Conservation (phyloP, 2,888 invertebrate genomes). For the Tetramorium bicarinatum region DNA sequence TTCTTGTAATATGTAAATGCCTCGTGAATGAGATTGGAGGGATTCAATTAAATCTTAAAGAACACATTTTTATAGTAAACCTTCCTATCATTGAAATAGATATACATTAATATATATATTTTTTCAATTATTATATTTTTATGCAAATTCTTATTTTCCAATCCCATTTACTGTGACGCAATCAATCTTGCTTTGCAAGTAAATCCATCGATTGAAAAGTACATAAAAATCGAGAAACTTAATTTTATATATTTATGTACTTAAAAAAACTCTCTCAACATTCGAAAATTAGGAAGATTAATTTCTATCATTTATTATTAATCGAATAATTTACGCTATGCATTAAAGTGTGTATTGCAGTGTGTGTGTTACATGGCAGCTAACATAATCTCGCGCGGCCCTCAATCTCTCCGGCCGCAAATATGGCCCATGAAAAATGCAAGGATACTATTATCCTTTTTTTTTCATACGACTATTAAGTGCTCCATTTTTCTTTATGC, state of each 20-base stretch:
- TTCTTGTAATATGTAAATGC: not conserved
- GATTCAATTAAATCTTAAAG: not conserved
- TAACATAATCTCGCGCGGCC: conserved; percentile 22
- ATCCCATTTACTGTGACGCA: not conserved
- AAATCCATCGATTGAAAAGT: conserved; percentile 11
- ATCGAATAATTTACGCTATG: conserved; percentile 8
- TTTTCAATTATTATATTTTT: conserved; percentile 9
- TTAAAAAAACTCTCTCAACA: conserved; percentile 4
- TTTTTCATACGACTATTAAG: not conserved
- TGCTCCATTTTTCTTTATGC: conserved; percentile 26
- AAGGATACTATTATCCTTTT: not conserved
- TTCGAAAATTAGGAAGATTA: conserved; percentile 5
- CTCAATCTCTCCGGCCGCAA: not conserved
- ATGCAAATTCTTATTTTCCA: conserved; percentile 12
- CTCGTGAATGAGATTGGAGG: not conserved
- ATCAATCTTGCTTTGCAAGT: not conserved
- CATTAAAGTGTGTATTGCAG: conserved; percentile 19
- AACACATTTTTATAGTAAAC: not conserved
- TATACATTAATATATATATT: not conserved
- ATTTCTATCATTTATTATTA: not conserved
- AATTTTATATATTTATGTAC: not conserved
- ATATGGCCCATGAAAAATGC: conserved; percentile 25
- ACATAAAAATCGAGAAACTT: conserved; percentile 1
- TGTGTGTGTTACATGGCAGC: conserved; percentile 31
- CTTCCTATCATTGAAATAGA: not conserved